Evolutionary conservation across 2,113 vertebrate species (phyloP), one percentile per base, ranked within the genome.

Genomic region (Hippocampus guttulatus): DNA sequence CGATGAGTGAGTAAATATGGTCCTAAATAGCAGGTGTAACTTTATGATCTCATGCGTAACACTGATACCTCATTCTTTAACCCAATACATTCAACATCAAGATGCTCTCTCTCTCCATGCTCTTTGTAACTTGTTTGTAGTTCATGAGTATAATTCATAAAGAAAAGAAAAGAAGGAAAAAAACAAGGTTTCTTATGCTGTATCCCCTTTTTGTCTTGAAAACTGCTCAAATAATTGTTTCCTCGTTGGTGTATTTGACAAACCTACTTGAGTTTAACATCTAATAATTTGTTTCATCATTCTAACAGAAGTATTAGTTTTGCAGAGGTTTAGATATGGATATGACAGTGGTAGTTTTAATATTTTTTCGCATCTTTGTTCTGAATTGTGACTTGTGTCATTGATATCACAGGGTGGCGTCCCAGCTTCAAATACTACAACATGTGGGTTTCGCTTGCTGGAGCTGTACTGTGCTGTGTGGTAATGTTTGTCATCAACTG

Each of bases 401-500:
- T 76, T 7, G 27, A 5, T 38, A 47, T 66, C 70, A 3, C 62
- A 99, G 97, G 97, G 27, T 99, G 97, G 97, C 95, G 97, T 12
- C 97, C 97, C 81, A 97, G 96, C 81, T 99, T 99, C 89, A 98
- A 95, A 67, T 99, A 96, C 87, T 99, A 99, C 91, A 99, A 98
- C 84, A 98, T 98, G 96, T 99, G 97, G 97, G 94, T 96, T 76
- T 98, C 97, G 21, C 94, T 99, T 9, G 76, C 94, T 43, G 97
- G 97, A 81, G 95, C 97, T 0, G 73, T 97, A 43, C 89, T 99
- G 45, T 99, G 97, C 88, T 98, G 97, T 57, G 95, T 94, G 78
- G 96, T 99, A 64, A 99, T 99, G 97, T 99, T 99, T 80, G 94
- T 99, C 83, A 98, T 99, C 88, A 99, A 99, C 85, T 99, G 97